Evolutionary conservation across 2,113 vertebrate genomes (phyloP).

Genomic region (Stegostoma tigrinum): DNA sequence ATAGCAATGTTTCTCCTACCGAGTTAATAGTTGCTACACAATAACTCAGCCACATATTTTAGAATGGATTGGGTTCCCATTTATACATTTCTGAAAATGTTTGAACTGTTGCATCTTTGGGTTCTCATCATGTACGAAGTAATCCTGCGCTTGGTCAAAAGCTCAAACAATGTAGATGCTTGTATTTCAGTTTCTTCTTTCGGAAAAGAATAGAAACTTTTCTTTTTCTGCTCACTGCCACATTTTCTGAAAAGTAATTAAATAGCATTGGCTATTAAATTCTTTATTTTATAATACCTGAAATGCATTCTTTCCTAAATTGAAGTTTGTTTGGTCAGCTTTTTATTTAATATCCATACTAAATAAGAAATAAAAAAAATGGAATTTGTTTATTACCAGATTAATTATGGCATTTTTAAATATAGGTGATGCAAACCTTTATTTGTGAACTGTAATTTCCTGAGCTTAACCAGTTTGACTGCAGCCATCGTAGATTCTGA

Average conservation of each 20-base stretch:
- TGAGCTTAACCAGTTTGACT: background rate
- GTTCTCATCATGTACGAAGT: background rate
- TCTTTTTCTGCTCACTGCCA: background rate
- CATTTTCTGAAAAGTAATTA: background rate
- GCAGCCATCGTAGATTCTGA: background rate
- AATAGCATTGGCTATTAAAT: background rate
- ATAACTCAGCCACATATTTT: background rate
- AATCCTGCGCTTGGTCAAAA: background rate
- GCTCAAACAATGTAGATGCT: background rate
- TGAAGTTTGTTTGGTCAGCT: background rate
- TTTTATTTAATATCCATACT: slow-evolving; percentile 3
- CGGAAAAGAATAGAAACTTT: background rate
- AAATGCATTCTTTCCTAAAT: background rate
- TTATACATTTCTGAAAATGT: background rate
- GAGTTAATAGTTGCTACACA: background rate
- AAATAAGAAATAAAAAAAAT: background rate
- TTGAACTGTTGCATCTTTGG: background rate
- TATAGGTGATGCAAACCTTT: background rate
- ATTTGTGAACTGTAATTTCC: background rate
- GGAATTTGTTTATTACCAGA: background rate
- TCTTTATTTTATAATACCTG: background rate
- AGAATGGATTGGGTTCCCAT: background rate
- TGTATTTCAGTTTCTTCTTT: background rate
- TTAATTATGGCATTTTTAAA: background rate
- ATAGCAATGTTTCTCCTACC: background rate